Conservation (phyloP, 2,888 invertebrate species). For the Itoplectis maculator region DNA sequence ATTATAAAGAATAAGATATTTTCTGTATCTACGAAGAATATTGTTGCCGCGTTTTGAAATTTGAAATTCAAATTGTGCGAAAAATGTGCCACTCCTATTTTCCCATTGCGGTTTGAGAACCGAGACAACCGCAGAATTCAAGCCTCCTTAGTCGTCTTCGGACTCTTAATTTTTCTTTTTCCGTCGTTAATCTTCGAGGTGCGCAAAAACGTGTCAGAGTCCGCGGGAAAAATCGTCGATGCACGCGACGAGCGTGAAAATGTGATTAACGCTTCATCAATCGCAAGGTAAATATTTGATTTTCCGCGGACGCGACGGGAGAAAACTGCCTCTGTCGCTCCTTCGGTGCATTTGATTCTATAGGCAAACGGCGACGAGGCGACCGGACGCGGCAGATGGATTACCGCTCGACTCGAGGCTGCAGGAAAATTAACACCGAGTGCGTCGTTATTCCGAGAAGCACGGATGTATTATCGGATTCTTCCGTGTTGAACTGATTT, state of each 20-base stretch:
- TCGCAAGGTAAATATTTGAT: background rate
- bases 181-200: background rate
- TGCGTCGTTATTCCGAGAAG: background rate
- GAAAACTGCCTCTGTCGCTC: background rate
- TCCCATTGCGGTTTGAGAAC: background rate
- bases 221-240: background rate
- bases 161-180: background rate
- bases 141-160: background rate
- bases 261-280: conserved; percentile 16
- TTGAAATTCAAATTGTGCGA: background rate
- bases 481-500: background rate
- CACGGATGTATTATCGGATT: background rate
- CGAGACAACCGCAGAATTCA: background rate
- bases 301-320: background rate
- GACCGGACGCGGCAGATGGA: background rate
- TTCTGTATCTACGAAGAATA: too few relatives aligned
- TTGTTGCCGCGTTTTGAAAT: too few relatives aligned
- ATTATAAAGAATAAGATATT: too few relatives aligned
- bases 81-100: background rate
- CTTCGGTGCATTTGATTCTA: background rate
- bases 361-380: background rate
- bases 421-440: background rate
- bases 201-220: background rate
- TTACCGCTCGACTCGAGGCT: background rate
- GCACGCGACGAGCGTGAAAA: background rate